Conservation (phyloP, 2,888 invertebrate species). For the Pollenia labialis region DNA sequence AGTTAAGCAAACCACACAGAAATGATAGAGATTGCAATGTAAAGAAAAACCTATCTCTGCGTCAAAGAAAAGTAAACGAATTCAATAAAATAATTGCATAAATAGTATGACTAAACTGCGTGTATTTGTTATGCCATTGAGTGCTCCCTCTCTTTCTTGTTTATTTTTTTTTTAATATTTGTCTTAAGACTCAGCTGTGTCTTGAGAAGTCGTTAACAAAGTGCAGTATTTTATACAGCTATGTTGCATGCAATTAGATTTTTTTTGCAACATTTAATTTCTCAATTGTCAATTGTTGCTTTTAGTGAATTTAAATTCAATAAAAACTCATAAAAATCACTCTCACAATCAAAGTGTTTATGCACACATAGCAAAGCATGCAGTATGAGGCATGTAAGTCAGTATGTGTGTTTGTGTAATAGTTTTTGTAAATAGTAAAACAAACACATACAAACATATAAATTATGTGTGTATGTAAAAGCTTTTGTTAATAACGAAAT, state of each 20-base stretch:
- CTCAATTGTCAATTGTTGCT: conserved; percentile 72
- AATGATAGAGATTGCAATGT: conserved; percentile 43
- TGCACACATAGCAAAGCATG: background rate
- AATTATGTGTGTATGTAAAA: conserved; percentile 11
- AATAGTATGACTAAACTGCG: conserved; percentile 57
- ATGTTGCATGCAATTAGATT: conserved; percentile 75
- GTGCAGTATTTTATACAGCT: conserved; percentile 33
- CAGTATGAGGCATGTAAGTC: background rate
- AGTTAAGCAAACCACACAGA: conserved; percentile 51
- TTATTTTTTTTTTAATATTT: background rate
- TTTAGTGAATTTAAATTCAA: conserved; percentile 61
- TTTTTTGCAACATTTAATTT: conserved; percentile 66
- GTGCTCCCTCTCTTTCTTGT: background rate
- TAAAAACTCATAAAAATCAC: conserved; percentile 64
- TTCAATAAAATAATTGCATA: conserved; percentile 62
- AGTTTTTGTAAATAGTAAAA: conserved; percentile 12
- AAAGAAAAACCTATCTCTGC: conserved; percentile 48
- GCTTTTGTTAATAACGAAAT: conserved; percentile 51
- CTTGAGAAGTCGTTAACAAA: conserved; percentile 43
- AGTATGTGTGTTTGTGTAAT: background rate
- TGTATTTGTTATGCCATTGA: background rate
- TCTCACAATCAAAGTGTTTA: conserved; percentile 24
- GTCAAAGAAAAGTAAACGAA: conserved; percentile 50
- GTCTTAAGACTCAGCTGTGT: conserved; percentile 47
- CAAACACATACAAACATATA: conserved; percentile 28